phyloP scores from a whole-genome alignment of 2,113 vertebrate species.

The Nannobrachium achirus region DNA sequence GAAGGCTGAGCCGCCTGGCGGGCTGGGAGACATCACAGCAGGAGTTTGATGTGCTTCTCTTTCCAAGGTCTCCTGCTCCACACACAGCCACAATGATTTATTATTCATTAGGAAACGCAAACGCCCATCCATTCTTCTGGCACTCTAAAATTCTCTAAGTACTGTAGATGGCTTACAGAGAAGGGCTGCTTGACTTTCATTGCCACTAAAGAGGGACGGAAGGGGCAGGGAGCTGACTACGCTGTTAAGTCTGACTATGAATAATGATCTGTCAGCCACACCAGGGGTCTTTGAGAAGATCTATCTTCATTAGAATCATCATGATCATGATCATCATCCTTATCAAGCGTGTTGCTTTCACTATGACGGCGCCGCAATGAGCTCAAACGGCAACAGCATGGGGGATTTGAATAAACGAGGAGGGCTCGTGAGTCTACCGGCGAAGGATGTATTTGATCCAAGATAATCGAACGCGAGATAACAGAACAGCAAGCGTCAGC shows the following conservation, averaged over 20 bases:
- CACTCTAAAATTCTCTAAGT: constrained; percentile 24
- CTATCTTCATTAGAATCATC: neutral
- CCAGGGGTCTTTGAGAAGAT: neutral
- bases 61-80: constrained; percentile 18
- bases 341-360: neutral
- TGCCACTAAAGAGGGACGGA: constrained; percentile 12
- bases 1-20: neutral
- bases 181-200: constrained; percentile 15
- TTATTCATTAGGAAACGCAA: constrained; percentile 34
- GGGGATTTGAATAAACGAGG: neutral
- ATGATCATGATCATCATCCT: neutral
- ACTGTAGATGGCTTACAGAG: constrained; percentile 2
- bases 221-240: neutral
- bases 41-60: constrained; percentile 14
- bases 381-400: neutral
- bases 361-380: neutral
- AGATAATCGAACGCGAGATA: neutral
- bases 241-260: neutral
- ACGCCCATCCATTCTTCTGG: constrained; percentile 26
- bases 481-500: neutral
- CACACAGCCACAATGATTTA: constrained; percentile 20
- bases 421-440: neutral
- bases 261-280: neutral
- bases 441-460: neutral
- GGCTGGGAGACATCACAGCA: neutral